Evolutionary conservation across 2,797 vertebrate genomes (phyloP).

Genomic region (Scolopax bukidnonensis): DNA sequence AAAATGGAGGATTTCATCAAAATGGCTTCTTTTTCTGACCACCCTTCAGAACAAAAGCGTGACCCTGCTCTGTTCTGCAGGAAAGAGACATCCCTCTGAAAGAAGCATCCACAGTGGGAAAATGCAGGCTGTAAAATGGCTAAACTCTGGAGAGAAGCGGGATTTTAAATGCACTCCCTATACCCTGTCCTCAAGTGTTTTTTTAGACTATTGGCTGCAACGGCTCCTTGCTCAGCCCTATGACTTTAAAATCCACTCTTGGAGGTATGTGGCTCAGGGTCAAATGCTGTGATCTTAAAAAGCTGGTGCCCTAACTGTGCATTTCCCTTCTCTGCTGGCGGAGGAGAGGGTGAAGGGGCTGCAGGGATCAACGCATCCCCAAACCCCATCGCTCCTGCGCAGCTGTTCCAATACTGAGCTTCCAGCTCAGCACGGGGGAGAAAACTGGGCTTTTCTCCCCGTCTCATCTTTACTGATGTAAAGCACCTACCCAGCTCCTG

Average conservation of each 20-base stretch:
- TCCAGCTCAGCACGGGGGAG: neutral
- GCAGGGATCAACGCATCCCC: neutral
- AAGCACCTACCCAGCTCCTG: constrained; percentile 32
- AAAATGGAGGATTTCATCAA: neutral
- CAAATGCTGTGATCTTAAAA: neutral
- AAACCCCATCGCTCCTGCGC: neutral
- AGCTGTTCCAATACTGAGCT: neutral
- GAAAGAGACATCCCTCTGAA: neutral
- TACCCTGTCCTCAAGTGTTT: neutral
- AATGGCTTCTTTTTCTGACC: neutral
- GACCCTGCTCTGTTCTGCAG: neutral
- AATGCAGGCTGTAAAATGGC: neutral
- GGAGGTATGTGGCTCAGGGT: neutral
- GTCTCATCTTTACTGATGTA: constrained; percentile 9
- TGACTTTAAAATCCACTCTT: neutral
- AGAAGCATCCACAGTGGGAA: neutral
- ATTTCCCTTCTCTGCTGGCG: neutral
- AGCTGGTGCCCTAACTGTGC: neutral
- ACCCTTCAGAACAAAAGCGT: neutral
- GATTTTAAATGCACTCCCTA: neutral
- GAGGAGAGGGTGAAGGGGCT: fast-evolving
- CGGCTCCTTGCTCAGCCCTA: neutral
- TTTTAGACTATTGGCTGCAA: neutral
- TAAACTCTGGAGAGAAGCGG: neutral
- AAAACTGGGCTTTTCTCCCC: constrained; percentile 20